These are phyloP conservation scores for Isichthys henryi DNA, from an alignment of 2,113 vertebrate species.

Conservation along the genomic window DNA sequence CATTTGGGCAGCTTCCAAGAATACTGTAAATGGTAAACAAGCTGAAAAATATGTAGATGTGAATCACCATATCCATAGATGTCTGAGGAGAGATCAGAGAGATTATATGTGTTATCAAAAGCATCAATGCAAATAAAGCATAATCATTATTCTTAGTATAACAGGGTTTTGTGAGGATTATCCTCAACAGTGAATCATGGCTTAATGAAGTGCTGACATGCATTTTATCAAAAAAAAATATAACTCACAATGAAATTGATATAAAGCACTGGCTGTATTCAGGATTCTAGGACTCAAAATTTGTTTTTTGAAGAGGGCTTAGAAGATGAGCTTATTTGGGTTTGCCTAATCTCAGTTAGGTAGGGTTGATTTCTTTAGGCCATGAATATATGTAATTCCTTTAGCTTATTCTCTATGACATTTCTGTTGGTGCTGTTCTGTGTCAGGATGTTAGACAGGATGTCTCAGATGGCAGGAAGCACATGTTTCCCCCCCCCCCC, in stretches of 20 bases:
- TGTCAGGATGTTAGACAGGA: neutral
- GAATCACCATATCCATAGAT: conserved; percentile 45
- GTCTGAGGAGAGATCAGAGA: neutral
- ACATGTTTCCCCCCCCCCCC: neutral
- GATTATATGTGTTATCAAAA: neutral
- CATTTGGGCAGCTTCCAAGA: conserved; percentile 45
- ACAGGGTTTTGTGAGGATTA: neutral
- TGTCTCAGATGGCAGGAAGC: neutral
- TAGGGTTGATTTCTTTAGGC: neutral
- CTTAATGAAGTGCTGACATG: neutral
- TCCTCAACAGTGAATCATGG: neutral
- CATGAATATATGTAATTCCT: neutral
- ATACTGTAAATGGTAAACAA: conserved; percentile 35
- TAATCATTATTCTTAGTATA: neutral
- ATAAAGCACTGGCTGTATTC: neutral
- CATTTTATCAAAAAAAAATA: neutral
- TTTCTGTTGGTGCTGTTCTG: neutral
- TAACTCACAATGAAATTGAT: neutral
- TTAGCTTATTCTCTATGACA: neutral
- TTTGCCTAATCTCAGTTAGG: neutral
- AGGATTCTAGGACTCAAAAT: neutral
- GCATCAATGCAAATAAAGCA: neutral
- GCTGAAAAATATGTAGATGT: conserved; percentile 37
- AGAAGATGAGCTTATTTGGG: neutral
- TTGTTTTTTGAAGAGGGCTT: neutral